phyloP scores from a whole-genome alignment of 2,888 invertebrate genomes.

The Lasioglossum zephyrum region DNA sequence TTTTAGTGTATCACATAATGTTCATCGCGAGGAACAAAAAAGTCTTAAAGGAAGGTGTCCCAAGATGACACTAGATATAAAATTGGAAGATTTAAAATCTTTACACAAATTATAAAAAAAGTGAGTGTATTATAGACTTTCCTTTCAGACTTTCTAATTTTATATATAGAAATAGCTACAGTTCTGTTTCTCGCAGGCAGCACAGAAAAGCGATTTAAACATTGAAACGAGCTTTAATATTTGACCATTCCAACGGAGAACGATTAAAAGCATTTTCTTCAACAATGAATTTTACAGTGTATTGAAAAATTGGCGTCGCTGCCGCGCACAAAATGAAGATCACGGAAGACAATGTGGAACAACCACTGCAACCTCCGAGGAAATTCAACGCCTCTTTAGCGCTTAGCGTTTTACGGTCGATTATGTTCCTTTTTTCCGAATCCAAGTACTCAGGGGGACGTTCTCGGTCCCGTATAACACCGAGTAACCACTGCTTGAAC shows the following conservation, averaged over 20 bases:
- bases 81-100: no score
- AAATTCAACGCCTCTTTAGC: conserved; percentile 4
- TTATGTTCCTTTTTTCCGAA: neutral
- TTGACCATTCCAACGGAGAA: neutral
- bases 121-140: no score
- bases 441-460: neutral
- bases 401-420: neutral
- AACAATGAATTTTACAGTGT: neutral
- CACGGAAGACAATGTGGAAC: neutral
- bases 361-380: neutral
- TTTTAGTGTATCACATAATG: no score
- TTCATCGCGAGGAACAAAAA: no score
- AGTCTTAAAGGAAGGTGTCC: no score
- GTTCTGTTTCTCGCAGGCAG: neutral
- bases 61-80: no score
- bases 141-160: no score
- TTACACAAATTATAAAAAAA: no score
- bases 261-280: neutral
- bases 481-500: neutral
- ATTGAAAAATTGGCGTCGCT: neutral
- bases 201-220: neutral
- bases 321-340: neutral
- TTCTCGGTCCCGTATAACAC: neutral
- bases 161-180: no score
- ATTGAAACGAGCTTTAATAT: neutral